A percentile compares a stretch with the other conserved stretches of the same genome.
Conservation (phyloP, 1,140 invertebrate genomes). For the Calliopsis andreniformis region DNA sequence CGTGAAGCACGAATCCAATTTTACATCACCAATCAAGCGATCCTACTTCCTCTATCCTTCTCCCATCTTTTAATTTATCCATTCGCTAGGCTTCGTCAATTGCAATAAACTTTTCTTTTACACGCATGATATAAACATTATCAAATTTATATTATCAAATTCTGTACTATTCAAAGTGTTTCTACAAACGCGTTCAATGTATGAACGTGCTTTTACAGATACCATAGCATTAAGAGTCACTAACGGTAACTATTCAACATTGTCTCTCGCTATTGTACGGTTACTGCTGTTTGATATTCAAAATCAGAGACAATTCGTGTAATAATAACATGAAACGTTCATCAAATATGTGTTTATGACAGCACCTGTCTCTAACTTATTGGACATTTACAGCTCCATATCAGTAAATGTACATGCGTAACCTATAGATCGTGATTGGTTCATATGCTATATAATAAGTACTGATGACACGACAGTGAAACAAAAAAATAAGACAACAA, state of each 20-base stretch:
- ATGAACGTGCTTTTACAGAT: slow-evolving; percentile 55
- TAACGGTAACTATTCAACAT: slow-evolving; percentile 1
- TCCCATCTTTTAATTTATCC: slow-evolving; percentile 69
- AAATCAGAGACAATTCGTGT: too few relatives aligned
- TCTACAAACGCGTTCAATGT: slow-evolving; percentile 38
- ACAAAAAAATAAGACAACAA: background rate
- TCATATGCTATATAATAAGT: background rate
- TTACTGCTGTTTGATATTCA: too few relatives aligned
- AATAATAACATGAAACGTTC: too few relatives aligned
- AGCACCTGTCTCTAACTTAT: background rate
- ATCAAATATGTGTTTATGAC: too few relatives aligned
- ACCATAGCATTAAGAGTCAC: background rate
- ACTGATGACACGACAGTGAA: background rate
- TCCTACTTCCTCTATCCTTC: slow-evolving; percentile 79
- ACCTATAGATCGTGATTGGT: background rate
- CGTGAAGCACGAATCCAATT: slow-evolving; percentile 68
- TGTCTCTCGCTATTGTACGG: background rate
- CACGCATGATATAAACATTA: slow-evolving; percentile 58
- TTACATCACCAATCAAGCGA: slow-evolving; percentile 68
- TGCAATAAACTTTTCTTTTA: slow-evolving; percentile 33
- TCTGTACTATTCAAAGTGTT: slow-evolving; percentile 1
- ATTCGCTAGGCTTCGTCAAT: slow-evolving; percentile 42
- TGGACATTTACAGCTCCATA: background rate
- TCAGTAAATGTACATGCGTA: slow-evolving; percentile 4
- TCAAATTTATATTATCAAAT: slow-evolving; percentile 57